Evolutionary conservation across 1,140 invertebrate genomes (phyloP), one percentile per base, ranked within the genome.

Genomic region (Papilio helenus): DNA sequence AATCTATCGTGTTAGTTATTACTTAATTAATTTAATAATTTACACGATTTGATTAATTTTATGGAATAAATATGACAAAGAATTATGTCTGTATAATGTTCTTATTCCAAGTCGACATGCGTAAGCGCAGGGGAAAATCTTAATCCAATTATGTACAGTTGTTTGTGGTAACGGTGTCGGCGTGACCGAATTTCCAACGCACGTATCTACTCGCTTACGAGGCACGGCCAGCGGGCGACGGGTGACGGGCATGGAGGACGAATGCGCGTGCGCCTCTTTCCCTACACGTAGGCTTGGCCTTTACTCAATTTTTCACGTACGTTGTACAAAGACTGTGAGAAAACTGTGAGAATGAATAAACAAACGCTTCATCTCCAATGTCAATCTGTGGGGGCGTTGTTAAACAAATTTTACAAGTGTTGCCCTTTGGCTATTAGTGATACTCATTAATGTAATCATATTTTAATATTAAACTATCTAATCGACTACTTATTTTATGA

Each of bases 61-160:
- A 39, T 39, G 34, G 34, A 39, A 39, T 39, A 34, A 34, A 39
- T 44, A 18, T 39, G 72, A 14, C 42, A 39, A 42, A 44, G 42
- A 72, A 42, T 39, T 46, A 20, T 42, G 14, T 72, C 39, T 73
- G 39, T 39, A 18, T 18, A 73, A 26, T 29, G n/a, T 26, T n/a
- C n/a, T n/a, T n/a, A 18, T n/a, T 51, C 20, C 42, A 74, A 44
- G 39, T 42, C 34, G 55, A n/a, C 23, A 77, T 55, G 76, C 76
- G 76, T 77, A 77, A 77, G 76, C 51, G 76, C 76, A 42, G 76
- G 51, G 74, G 76, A 77, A 76, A 77, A 77, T 77, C 76, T 77
- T 65, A 77, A 42, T 77, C 76, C 76, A 77, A 77, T 77, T 77
- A 77, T 77, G 76, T 77, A 77, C 76, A 65, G 76, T 77, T 77